These are phyloP conservation scores for Pammene fasciana DNA, from an alignment of 2,888 invertebrate genomes.

Conservation along the genomic window DNA sequence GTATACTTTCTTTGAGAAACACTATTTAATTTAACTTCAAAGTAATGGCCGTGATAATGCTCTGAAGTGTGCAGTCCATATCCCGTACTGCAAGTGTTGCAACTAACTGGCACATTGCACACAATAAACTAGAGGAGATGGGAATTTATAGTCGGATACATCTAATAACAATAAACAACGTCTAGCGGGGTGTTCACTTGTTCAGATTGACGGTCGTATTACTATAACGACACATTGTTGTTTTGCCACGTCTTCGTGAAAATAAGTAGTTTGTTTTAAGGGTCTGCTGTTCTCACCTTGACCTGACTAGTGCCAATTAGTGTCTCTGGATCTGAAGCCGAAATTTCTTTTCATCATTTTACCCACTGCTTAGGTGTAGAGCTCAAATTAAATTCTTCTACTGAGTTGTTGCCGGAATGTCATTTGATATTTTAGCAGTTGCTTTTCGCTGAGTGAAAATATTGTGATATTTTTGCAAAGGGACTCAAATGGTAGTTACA, in stretches of 20 bases:
- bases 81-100: not conserved
- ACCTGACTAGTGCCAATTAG: too few species aligned
- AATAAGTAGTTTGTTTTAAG: not conserved
- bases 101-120: not conserved
- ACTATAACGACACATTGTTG: slow-evolving; percentile 2
- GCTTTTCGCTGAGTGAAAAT: too few species aligned
- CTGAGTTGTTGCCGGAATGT: too few species aligned
- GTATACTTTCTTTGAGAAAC: not conserved
- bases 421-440: too few species aligned
- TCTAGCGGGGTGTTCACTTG: slow-evolving; percentile 9
- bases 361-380: too few species aligned
- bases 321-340: too few species aligned
- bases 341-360: too few species aligned
- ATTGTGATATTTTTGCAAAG: too few species aligned
- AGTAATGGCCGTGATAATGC: too few species aligned
- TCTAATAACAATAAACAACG: slow-evolving; percentile 34
- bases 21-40: not conserved
- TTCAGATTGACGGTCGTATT: slow-evolving; percentile 21
- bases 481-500: too few species aligned
- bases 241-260: not conserved
- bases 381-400: too few species aligned
- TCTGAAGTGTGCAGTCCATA: not conserved
- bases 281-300: too few species aligned
- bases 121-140: slow-evolving; percentile 20
- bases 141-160: slow-evolving; percentile 32